Evolutionary conservation across 2,888 invertebrate genomes (phyloP).

Genomic region (Thymelicus sylvestris): DNA sequence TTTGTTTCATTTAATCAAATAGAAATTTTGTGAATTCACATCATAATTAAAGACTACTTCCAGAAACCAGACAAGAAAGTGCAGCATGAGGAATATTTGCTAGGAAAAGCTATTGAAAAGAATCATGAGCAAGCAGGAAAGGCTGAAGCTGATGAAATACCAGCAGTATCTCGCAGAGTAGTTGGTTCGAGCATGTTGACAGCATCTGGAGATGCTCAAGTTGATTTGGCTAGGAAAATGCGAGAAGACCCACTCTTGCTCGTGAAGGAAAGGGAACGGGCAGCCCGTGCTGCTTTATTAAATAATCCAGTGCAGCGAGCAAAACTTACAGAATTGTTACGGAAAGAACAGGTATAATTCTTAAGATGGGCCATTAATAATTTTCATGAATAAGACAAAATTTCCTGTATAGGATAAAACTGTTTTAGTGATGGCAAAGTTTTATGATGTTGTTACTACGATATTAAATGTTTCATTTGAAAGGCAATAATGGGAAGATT

Average conservation of each 20-base stretch:
- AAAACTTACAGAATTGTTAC: conserved; percentile 91
- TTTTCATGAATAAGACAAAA: no score
- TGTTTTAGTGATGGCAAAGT: no score
- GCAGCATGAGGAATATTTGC: conserved; percentile 94
- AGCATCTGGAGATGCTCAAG: conserved; percentile 86
- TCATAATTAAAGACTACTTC: conserved; percentile 31
- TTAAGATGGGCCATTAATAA: no score
- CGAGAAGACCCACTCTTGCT: conserved; percentile 96
- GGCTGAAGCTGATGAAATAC: conserved; percentile 90
- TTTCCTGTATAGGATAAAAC: no score
- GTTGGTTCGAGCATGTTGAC: conserved; percentile 77
- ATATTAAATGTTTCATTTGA: no score
- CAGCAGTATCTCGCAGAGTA: conserved; percentile 82
- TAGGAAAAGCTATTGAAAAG: conserved; percentile 93
- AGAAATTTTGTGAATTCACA: no score
- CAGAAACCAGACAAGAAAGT: conserved; percentile 86
- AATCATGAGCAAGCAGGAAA: conserved; percentile 86
- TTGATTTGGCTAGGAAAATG: conserved; percentile 94
- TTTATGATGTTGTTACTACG: no score
- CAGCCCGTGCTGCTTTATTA: conserved; percentile 92
- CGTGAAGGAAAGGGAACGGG: conserved; percentile 95
- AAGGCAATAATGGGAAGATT: no score
- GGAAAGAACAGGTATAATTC: conserved; percentile 65
- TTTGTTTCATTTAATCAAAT: no score
- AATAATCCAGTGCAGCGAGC: conserved; percentile 97